phyloP scores from a whole-genome alignment of 2,113 vertebrate genomes.

The Datnioides undecimradiatus region DNA sequence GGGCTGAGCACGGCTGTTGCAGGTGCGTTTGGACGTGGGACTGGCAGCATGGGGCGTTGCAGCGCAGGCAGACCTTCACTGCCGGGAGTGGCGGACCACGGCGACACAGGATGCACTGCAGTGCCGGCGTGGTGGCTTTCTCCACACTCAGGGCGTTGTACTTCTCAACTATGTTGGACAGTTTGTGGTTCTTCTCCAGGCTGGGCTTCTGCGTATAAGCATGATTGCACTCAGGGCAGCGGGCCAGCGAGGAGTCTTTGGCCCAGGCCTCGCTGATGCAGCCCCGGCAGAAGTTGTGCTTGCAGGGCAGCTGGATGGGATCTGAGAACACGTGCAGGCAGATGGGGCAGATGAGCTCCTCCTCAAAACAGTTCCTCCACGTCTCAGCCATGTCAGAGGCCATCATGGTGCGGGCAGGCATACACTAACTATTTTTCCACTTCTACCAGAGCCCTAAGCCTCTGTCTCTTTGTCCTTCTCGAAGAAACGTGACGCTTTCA shows the following conservation, averaged over 20 bases:
- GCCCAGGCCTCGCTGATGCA: slow-evolving; percentile 99
- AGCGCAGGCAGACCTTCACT: slow-evolving; percentile 97
- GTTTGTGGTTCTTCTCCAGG: slow-evolving; percentile 99
- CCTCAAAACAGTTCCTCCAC: slow-evolving; percentile 99
- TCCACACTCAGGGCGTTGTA: slow-evolving; percentile 91
- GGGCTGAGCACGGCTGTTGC: slow-evolving; percentile 96
- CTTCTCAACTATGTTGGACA: slow-evolving; percentile 99
- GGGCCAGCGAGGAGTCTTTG: slow-evolving; percentile 94
- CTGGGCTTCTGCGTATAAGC: slow-evolving; percentile 97
- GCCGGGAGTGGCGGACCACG: slow-evolving; percentile 95
- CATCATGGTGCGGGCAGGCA: slow-evolving; percentile 75
- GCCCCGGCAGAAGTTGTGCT: slow-evolving; percentile 99
- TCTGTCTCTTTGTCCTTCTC: slow-evolving; percentile 42
- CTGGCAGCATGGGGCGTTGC: slow-evolving; percentile 98
- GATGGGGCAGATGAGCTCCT: slow-evolving; percentile 99
- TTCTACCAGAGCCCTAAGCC: slow-evolving; percentile 44
- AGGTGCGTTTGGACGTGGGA: slow-evolving; percentile 99
- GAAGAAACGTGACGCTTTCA: slow-evolving; percentile 59
- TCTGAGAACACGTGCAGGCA: slow-evolving; percentile 99
- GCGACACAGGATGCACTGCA: slow-evolving; percentile 96
- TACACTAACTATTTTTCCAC: slow-evolving; percentile 55
- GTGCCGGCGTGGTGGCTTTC: slow-evolving; percentile 77
- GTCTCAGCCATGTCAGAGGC: slow-evolving; percentile 93
- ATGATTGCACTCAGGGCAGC: slow-evolving; percentile 99
- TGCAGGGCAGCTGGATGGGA: slow-evolving; percentile 98